Conservation (phyloP, 1,140 invertebrate genomes). For the Eufriesea mexicana region DNA sequence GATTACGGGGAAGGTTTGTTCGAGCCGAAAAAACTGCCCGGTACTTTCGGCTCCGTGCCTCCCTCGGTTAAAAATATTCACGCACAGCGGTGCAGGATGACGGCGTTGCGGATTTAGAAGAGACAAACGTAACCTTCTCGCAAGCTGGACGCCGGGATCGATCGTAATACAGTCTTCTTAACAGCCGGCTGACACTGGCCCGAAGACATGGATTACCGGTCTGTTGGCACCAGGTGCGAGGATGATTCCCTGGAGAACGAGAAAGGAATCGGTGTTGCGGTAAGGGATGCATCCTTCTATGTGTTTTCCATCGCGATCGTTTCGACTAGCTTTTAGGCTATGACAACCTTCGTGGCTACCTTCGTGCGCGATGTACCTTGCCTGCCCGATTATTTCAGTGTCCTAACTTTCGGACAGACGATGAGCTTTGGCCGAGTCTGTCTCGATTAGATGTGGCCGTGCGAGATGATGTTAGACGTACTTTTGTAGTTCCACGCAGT, state of each 20-base stretch:
- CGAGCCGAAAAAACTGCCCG: not conserved
- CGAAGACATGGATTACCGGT: constrained; percentile 72
- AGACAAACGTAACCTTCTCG: constrained; percentile 44
- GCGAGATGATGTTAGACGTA: not conserved
- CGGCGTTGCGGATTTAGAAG: constrained; percentile 45
- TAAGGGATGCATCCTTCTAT: constrained; percentile 64
- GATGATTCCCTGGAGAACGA: constrained; percentile 75
- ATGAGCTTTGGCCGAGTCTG: no score
- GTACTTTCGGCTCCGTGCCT: not conserved
- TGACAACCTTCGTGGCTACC: not conserved
- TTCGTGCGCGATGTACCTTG: no score
- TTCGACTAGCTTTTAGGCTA: not conserved
- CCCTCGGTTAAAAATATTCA: constrained; percentile 53
- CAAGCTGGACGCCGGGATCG: constrained; percentile 60
- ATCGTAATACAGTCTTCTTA: constrained; percentile 55
- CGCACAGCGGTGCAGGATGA: constrained; percentile 38
- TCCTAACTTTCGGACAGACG: no score
- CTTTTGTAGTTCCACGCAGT: not conserved
- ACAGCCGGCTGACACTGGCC: constrained; percentile 57
- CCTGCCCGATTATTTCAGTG: no score
- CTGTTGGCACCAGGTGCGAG: constrained; percentile 71
- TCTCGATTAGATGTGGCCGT: no score
- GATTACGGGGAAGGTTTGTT: constrained; percentile 33
- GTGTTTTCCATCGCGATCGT: not conserved
- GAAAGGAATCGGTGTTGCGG: constrained; percentile 68